A percentile compares a stretch with the other conserved stretches of the same genome.
Conservation (phyloP, 2,888 invertebrate species). For the Hypomecis atomaria region DNA sequence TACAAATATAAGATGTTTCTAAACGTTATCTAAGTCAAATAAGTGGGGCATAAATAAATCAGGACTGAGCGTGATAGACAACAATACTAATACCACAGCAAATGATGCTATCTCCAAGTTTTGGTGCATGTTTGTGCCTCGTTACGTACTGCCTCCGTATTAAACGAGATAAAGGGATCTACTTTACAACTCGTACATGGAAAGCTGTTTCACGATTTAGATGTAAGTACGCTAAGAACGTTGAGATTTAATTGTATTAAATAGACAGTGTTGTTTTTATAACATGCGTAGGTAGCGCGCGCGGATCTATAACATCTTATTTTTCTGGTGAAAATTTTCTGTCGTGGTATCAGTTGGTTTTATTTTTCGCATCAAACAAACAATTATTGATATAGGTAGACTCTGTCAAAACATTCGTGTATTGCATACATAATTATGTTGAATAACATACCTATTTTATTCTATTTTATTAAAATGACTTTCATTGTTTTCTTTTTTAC, state of each 20-base stretch:
- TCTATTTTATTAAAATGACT: no score
- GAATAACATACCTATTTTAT: no score
- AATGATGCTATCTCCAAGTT: constrained; percentile 74
- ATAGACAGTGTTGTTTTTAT: not conserved
- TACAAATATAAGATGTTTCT: constrained; percentile 76
- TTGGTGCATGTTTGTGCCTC: constrained; percentile 65
- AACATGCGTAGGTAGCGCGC: no score
- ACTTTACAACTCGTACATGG: constrained; percentile 27
- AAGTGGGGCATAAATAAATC: constrained; percentile 79
- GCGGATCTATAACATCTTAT: no score
- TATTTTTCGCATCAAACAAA: no score
- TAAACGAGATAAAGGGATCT: constrained; percentile 42
- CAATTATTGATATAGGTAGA: no score
- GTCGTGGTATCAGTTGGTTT: no score
- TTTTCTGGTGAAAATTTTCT: no score
- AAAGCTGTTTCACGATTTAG: constrained; percentile 7
- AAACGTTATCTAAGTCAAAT: constrained; percentile 78
- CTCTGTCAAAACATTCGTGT: no score
- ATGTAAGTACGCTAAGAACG: constrained; percentile 2
- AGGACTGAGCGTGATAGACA: constrained; percentile 75
- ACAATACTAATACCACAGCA: constrained; percentile 73
- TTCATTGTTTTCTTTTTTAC: no score
- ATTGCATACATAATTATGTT: no score
- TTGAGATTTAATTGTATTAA: not conserved
- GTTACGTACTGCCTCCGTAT: constrained; percentile 67